Evolutionary conservation across 2,797 vertebrate species (phyloP).

Genomic region (Nasua narica): DNA sequence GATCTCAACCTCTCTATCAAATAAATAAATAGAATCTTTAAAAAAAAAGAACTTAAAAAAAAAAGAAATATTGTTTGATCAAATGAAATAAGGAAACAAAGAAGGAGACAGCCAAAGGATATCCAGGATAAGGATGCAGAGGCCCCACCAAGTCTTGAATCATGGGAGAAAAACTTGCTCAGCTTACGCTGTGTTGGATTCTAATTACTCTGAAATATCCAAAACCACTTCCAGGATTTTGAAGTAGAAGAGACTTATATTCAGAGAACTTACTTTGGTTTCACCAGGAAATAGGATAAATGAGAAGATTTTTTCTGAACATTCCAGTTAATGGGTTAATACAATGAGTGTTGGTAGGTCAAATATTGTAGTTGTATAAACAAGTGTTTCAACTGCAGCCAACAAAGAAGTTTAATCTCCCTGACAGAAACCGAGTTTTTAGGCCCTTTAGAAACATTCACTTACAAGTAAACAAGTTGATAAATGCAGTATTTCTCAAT

Average conservation of each 20-base stretch:
- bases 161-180: background rate
- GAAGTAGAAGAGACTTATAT: background rate
- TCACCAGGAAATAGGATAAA: background rate
- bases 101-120: background rate
- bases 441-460: background rate
- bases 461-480: slow-evolving; percentile 16
- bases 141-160: background rate
- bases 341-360: background rate
- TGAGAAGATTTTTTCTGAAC: background rate
- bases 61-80: background rate
- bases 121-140: background rate
- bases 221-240: background rate
- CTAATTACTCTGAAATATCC: background rate
- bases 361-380: background rate
- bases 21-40: no score
- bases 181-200: background rate
- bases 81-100: background rate
- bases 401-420: background rate
- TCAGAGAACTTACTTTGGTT: background rate
- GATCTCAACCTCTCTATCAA: no score
- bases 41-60: no score
- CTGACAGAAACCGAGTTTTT: background rate
- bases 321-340: background rate
- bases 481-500: background rate
- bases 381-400: background rate